Evolutionary conservation across 2,113 vertebrate species (phyloP), one percentile per base, ranked within the genome.

Genomic region (Pygoscelis antarcticus): DNA sequence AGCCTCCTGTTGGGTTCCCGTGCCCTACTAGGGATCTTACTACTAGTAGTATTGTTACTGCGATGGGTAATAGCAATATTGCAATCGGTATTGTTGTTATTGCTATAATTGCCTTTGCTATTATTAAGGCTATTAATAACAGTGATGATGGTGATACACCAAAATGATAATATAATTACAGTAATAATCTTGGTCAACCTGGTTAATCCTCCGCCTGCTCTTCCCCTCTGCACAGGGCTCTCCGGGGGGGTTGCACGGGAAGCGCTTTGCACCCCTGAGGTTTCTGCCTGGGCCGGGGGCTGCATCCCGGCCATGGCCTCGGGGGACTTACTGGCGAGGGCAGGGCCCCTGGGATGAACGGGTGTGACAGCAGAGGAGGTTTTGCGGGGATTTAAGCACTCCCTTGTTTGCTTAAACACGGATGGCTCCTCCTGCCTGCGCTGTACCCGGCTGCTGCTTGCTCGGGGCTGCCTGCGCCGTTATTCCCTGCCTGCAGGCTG

Each of bases 61-160:
- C 32, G 0, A 30, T 11, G 87, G 96, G 52, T 84, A 84, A 71
- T 17, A 55, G 81, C 80, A 47, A 7, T n/a, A 12, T 9, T 83
- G 84, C 82, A 74, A 13, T 25, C 2, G 6, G 84, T 47, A 32
- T 72, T 95, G 90, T 90, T 95, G 84, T 89, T 81, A 65, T 57
- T 91, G 87, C 96, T 87, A 0, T 96, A 95, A 97, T 95, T 96
- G 96, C 87, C 83, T 91, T 89, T 60, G 93, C 82, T 94, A 6
- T 91, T 93, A 95, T 94, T 94, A 95, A 91, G 85, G 71, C 95
- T 95, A 85, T 97, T 97, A 96, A 96, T 96, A 96, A 94, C 2
- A 8, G 16, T 40, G 89, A 68, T 87, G 94, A 82, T 1, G 34
- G 83, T 0, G 94, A 93, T 89, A 84, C 6, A 7, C 72, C 0